Conservation (phyloP, 1,140 invertebrate genomes). For the Panagrolaimus sp. region DNA sequence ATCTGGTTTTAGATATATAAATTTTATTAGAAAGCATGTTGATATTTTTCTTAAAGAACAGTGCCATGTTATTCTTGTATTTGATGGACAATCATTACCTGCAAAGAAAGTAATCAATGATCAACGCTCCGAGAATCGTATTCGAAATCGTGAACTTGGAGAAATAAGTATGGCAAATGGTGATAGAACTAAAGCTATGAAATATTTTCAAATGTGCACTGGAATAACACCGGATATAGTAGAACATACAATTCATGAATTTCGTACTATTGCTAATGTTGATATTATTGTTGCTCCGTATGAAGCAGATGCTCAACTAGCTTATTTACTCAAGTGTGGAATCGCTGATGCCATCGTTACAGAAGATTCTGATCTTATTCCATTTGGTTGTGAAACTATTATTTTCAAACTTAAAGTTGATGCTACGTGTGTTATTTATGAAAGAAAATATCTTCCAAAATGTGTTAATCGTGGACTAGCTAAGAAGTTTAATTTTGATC, state of each 20-base stretch:
- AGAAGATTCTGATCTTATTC: conserved; percentile 91
- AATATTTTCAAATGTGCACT: conserved; percentile 15
- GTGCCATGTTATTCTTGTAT: conserved; percentile 72
- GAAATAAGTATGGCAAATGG: conserved; percentile 30
- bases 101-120: conserved; percentile 68
- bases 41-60: conserved; percentile 70
- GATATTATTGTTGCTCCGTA: conserved; percentile 97
- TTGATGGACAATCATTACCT: conserved; percentile 87
- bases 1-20: conserved; percentile 69
- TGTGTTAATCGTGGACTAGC: conserved; percentile 33
- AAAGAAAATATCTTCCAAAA: conserved; percentile 31
- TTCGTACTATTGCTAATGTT: conserved; percentile 63
- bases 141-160: conserved; percentile 12
- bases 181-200: conserved; percentile 37
- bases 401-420: conserved; percentile 38
- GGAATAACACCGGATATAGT: not conserved
- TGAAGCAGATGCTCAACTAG: conserved; percentile 95
- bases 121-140: conserved; percentile 30
- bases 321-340: conserved; percentile 76
- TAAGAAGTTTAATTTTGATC: conserved; percentile 49
- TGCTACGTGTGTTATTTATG: conserved; percentile 45
- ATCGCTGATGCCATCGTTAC: conserved; percentile 87
- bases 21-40: conserved; percentile 82
- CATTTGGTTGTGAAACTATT: conserved; percentile 86
- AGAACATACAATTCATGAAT: not conserved